phyloP scores from a whole-genome alignment of 2,113 vertebrate genomes.

The Pangasianodon gigas region DNA sequence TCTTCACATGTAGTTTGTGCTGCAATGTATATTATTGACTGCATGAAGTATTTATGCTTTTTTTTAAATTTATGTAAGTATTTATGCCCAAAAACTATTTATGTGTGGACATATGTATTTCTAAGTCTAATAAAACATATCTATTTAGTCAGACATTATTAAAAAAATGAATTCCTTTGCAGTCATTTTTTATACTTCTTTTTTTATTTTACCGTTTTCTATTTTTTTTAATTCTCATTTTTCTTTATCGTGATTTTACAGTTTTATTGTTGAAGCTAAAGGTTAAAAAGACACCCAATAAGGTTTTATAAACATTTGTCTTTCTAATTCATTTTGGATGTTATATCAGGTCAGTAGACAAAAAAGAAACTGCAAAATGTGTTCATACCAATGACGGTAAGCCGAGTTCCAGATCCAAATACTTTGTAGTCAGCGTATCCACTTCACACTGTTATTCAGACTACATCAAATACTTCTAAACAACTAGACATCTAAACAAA shows the following conservation, averaged over 20 bases:
- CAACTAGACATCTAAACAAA: not conserved
- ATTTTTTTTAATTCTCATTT: not conserved
- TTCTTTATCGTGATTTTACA: not conserved
- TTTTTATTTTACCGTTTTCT: not conserved
- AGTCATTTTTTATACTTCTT: not conserved
- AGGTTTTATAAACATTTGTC: not conserved
- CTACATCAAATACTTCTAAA: constrained; percentile 41
- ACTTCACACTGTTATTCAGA: constrained; percentile 31
- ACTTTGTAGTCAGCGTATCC: constrained; percentile 6
- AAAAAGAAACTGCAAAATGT: not conserved
- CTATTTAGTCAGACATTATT: not conserved
- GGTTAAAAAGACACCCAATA: not conserved
- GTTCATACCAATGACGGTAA: constrained; percentile 48
- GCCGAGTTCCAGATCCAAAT: constrained; percentile 49
- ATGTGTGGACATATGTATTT: not conserved
- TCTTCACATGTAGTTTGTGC: not conserved
- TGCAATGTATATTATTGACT: not conserved
- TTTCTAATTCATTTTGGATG: not conserved
- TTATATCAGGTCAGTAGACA: not conserved
- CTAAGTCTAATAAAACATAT: not conserved
- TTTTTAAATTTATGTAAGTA: not conserved
- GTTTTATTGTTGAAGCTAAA: not conserved
- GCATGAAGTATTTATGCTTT: not conserved
- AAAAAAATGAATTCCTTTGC: not conserved
- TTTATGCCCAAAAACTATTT: not conserved